Base-by-base conservation (phyloP, 92 coral and sea anemone genomes). In the Diadumene lineata region DNA sequence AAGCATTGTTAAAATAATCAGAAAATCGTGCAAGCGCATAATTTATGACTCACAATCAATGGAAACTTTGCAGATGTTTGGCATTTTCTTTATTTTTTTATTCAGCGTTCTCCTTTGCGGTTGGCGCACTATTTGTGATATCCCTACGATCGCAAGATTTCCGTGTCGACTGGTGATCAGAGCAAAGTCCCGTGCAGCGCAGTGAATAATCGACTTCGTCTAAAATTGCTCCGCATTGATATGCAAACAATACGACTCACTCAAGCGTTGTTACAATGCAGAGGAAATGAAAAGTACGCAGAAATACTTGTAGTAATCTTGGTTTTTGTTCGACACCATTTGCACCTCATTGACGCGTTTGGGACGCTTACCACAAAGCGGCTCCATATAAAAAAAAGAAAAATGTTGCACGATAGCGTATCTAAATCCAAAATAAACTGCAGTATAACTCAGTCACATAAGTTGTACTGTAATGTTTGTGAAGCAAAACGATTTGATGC, bases 331-430 rank as follows among this genome's bases (percentile, higher is more conserved):
- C 11, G 15, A 10, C 29, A 30, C 17, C 68, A 62, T 62, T 62
- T 62, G 2, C 68, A 62, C 68, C n/a, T 62, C 68, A 62, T 62
- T 62, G 22, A 58, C 64, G 26, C 6, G 64, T 58, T 58, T 38
- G 48, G 48, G 13, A 13, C 48, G n/a, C n/a, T 4, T 38, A 4
- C 7, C 48, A 13, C 13, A 38, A 38, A 38, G 48, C 13, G 48
- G 48, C 48, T 38, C 48, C 6, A 13, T 58, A 8, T 58, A n/a
- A 58, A 53, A 53, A 53, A 6, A 13, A n/a, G n/a, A n/a, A n/a
- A n/a, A n/a, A n/a, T n/a, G n/a, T n/a, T n/a, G n/a, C n/a, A n/a
- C n/a, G n/a, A n/a, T n/a, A n/a, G n/a, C n/a, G n/a, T n/a, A n/a
- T n/a, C n/a, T n/a, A n/a, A n/a, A n/a, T n/a, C n/a, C n/a, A n/a